These are phyloP conservation scores for Thinocorus orbignyianus DNA, from an alignment of 2,113 vertebrate genomes.

Conservation along the genomic window DNA sequence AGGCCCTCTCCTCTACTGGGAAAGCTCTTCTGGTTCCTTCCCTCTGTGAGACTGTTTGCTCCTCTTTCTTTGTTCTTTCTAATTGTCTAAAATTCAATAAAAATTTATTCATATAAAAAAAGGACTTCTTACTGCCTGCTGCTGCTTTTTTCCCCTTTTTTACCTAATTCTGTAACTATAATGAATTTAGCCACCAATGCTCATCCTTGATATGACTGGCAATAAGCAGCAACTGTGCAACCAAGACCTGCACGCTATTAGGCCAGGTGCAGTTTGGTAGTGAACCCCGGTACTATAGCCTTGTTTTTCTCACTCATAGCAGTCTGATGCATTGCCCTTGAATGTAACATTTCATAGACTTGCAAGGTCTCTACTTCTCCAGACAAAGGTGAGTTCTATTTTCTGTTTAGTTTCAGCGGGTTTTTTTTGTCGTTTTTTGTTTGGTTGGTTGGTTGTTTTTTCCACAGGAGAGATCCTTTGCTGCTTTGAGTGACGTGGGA, in stretches of 20 bases:
- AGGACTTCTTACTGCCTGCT: constrained; percentile 7
- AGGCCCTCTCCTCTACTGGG: not conserved
- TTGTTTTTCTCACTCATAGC: constrained; percentile 8
- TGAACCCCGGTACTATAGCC: not conserved
- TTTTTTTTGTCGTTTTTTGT: no score
- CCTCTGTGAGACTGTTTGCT: constrained; percentile 67
- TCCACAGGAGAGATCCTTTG: not conserved
- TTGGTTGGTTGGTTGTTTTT: no score
- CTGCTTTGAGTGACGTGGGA: not conserved
- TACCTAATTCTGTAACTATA: not conserved
- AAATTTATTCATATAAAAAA: constrained; percentile 81
- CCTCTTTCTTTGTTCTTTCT: constrained; percentile 81
- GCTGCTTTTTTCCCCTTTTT: not conserved
- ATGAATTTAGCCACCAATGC: not conserved
- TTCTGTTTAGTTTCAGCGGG: not conserved
- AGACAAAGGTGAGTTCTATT: constrained; percentile 25
- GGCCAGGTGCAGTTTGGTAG: not conserved
- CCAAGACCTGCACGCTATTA: not conserved
- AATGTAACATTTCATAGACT: not conserved
- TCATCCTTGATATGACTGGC: not conserved
- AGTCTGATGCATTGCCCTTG: not conserved
- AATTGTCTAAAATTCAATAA: constrained; percentile 82
- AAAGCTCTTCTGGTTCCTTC: constrained; percentile 55
- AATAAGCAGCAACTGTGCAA: not conserved
- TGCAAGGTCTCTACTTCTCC: not conserved